Evolutionary conservation across 2,113 vertebrate genomes (phyloP).

Genomic region (Numenius arquata): DNA sequence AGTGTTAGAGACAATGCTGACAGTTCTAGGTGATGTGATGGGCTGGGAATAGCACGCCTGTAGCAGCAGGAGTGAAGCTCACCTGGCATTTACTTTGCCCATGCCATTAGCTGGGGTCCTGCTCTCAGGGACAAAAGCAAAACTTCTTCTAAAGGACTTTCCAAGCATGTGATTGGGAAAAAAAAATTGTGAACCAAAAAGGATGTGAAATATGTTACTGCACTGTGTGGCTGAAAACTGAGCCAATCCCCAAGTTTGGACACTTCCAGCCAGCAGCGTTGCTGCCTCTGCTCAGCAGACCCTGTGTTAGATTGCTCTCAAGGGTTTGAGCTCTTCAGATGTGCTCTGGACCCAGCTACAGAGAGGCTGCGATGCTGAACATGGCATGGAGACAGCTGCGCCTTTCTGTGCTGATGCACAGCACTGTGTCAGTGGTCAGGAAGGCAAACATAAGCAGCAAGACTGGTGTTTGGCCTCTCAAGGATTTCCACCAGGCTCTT

Average conservation of each 20-base stretch:
- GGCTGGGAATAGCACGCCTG: fast-evolving
- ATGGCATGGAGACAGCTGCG: neutral
- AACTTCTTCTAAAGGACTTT: neutral
- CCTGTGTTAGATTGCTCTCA: neutral
- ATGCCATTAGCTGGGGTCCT: neutral
- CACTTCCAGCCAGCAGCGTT: neutral
- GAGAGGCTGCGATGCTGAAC: neutral
- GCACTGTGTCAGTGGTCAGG: neutral
- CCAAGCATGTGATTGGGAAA: neutral
- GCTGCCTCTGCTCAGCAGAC: neutral
- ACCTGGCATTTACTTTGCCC: neutral
- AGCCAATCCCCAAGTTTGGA: neutral
- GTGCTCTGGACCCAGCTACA: neutral
- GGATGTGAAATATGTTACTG: neutral
- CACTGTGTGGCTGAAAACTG: neutral
- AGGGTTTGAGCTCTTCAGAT: neutral
- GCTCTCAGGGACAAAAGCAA: neutral
- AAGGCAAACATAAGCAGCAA: neutral
- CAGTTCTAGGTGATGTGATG: neutral
- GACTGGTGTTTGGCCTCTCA: neutral
- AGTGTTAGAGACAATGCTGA: neutral
- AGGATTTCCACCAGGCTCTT: neutral
- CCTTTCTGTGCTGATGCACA: neutral
- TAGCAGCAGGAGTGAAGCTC: neutral
- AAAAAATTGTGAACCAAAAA: neutral